A percentile compares a stretch with the other conserved stretches of the same genome.
phyloP scores from a whole-genome alignment of 2,113 vertebrate species.

The Callocephalon fimbriatum region DNA sequence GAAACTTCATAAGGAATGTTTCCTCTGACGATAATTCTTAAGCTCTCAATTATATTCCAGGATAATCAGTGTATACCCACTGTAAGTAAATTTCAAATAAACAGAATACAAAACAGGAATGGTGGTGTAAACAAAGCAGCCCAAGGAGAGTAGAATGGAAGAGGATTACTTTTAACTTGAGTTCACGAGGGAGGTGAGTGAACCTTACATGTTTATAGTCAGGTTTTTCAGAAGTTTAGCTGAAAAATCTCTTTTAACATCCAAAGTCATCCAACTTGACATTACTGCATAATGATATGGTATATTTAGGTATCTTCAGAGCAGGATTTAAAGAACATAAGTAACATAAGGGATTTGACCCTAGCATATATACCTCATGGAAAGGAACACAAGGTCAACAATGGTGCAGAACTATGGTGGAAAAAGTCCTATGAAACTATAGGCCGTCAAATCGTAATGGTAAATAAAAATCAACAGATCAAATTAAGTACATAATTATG shows the following conservation, averaged over 20 bases:
- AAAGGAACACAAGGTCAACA: neutral
- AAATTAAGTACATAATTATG: neutral
- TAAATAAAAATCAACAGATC: neutral
- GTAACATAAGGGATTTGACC: neutral
- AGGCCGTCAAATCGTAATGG: neutral
- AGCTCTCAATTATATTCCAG: neutral
- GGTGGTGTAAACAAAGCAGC: neutral
- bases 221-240: neutral
- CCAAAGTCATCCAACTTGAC: neutral
- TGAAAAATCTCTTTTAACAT: neutral
- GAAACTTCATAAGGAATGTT: neutral
- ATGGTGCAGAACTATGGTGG: neutral
- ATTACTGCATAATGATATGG: accelerated
- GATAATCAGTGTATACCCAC: neutral
- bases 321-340: neutral
- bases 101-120: neutral
- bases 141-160: neutral
- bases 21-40: neutral
- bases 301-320: neutral
- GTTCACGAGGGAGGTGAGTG: neutral
- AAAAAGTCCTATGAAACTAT: neutral
- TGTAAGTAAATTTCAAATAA: neutral
- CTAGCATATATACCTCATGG: neutral
- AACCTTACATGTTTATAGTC: neutral
- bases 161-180: neutral